Conservation (phyloP, 2,888 invertebrate genomes). For the Parnassius mnemosyne region DNA sequence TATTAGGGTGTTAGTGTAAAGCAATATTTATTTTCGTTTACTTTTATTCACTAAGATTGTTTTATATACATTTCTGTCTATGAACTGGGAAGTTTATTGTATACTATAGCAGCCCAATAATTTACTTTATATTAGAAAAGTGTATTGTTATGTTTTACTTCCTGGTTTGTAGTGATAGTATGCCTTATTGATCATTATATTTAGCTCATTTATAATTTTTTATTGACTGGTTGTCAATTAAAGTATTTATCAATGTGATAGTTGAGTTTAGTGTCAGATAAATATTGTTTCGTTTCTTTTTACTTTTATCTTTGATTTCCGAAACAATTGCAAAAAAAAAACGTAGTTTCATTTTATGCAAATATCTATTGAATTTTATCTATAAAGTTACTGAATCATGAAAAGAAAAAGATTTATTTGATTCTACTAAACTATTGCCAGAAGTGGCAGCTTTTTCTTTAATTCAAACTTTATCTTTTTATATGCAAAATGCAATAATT, state of each 20-base stretch:
- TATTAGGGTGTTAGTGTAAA: constrained; percentile 24
- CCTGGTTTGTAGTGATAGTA: constrained; percentile 41
- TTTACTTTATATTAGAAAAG: constrained; percentile 48
- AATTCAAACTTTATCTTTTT: constrained; percentile 43
- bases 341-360: constrained; percentile 6
- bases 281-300: too few species aligned
- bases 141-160: constrained; percentile 51
- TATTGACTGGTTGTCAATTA: constrained; percentile 32
- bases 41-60: constrained; percentile 52
- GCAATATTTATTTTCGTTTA: constrained; percentile 46
- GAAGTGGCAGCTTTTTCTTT: constrained; percentile 52
- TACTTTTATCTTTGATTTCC: not conserved
- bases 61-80: constrained; percentile 29
- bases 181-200: constrained; percentile 4
- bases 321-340: constrained; percentile 3
- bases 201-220: constrained; percentile 26
- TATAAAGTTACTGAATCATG: too few species aligned
- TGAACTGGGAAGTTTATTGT: constrained; percentile 29
- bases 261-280: constrained; percentile 21
- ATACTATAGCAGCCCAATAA: constrained; percentile 19
- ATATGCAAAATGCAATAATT: constrained; percentile 18
- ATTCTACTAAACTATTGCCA: constrained; percentile 42
- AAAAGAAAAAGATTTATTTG: constrained; percentile 41
- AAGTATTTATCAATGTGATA: constrained; percentile 24
- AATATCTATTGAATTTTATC: too few species aligned